phyloP scores from a whole-genome alignment of 2,113 vertebrate species.

The Nesogale talazaci region DNA sequence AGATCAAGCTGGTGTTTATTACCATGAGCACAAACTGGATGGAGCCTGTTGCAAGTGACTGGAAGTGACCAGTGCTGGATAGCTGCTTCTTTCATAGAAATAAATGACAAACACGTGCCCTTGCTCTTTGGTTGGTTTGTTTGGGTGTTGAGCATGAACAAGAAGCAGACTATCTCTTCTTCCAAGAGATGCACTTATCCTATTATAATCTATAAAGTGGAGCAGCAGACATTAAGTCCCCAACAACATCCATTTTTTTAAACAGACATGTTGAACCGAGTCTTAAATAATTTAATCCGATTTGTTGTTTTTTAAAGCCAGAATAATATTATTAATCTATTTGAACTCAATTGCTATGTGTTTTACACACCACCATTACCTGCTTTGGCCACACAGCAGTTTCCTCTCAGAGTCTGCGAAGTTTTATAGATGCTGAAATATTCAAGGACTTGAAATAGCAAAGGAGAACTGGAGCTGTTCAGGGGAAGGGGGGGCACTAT shows the following conservation, averaged over 20 bases:
- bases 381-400: not conserved
- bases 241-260: not conserved
- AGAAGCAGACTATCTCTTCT: not conserved
- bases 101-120: not conserved
- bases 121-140: not conserved
- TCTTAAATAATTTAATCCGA: conserved; percentile 32
- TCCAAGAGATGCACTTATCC: not conserved
- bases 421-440: not conserved
- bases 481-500: not conserved
- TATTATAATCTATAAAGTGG: not conserved
- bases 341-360: not conserved
- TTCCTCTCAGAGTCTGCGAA: conserved; percentile 40
- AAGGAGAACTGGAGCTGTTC: conserved; percentile 33
- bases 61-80: not conserved
- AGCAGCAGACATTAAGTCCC: fast-evolving
- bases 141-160: not conserved
- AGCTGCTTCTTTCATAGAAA: not conserved
- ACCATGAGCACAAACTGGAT: conserved; percentile 32
- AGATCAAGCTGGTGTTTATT: not conserved
- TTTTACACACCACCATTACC: not conserved
- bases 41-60: conserved; percentile 1
- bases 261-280: conserved; percentile 17
- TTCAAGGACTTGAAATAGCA: conserved; percentile 36
- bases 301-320: conserved; percentile 10
- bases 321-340: conserved; percentile 26